Evolutionary conservation across 2,888 invertebrate genomes (phyloP).

Genomic region (Tenthredo scrophulariae): DNA sequence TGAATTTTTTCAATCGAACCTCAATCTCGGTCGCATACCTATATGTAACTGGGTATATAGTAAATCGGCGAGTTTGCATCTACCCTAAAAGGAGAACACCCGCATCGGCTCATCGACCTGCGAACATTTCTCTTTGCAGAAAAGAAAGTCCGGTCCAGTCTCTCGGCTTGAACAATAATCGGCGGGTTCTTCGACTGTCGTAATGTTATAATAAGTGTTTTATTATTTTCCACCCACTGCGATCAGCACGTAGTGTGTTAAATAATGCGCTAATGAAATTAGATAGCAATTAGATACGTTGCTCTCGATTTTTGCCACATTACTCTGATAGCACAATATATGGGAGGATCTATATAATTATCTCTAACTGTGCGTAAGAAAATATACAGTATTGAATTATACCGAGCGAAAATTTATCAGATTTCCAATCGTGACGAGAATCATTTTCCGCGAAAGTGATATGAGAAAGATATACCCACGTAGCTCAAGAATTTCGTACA

Average conservation of each 20-base stretch:
- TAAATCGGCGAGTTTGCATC: neutral
- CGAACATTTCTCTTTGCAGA: constrained; percentile 43
- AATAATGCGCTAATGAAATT: constrained; percentile 58
- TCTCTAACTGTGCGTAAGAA: neutral
- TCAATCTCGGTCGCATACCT: neutral
- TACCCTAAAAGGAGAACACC: constrained; percentile 24
- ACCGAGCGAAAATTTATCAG: neutral
- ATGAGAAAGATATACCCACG: no score
- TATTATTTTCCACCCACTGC: neutral
- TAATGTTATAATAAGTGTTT: neutral
- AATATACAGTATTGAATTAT: neutral
- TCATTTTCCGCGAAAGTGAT: neutral
- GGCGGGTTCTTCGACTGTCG: neutral
- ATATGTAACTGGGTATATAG: neutral
- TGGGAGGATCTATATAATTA: neutral
- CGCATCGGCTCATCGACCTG: constrained; percentile 31
- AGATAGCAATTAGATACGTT: constrained; percentile 57
- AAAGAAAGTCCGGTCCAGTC: constrained; percentile 25
- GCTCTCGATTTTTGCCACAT: neutral
- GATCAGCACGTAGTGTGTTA: constrained; percentile 29
- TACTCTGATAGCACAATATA: neutral
- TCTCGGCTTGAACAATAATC: neutral
- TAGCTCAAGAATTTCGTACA: no score
- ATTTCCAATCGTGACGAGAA: neutral
- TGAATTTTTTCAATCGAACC: neutral